Base-by-base conservation (phyloP, 2,888 invertebrate genomes). In the Toxonevra muliebris region DNA sequence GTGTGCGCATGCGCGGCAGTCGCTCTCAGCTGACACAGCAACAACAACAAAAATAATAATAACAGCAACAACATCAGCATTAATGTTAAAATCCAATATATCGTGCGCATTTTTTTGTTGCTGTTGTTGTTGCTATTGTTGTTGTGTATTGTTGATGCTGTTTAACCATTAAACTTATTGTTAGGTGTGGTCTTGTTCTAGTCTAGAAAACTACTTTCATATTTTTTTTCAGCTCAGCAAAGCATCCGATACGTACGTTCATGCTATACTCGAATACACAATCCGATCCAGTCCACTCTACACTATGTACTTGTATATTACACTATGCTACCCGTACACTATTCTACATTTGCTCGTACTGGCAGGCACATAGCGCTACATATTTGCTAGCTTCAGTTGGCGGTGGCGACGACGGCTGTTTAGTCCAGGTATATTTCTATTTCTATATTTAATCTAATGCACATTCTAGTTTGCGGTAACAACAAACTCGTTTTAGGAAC, bases 161-260 rank as follows among this genome's bases (percentile, higher is more conserved):
- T 55, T 17, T 30, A 48, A 19, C 45, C 19, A 61, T 57, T 57
- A 69, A 76, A 74, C 76, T 71, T 69, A 73, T 74, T 74, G 74
- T 76, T 76, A 80, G 80, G 80, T 80, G 80, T 80, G 80, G 79
- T 79, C 80, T 78, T 77, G 79, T 80, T 80, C 80, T 78, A 77
- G 77, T 80, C 79, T 77, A 78, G 76, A 78, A 78, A 80, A 80
- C 80, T 80, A 80, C 80, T 80, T 80, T 80, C 80, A 80, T 80
- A 80, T 80, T 80, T 78, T 70, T n/a, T 62, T 72, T 15, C 53
- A n/a, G 19, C 53, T 17, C 3, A 66, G 61, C 66, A 66, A 57
- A 61, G 60, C 66, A 66, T 66, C 61, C 66, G 66, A 61, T 66
- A 61, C 65, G 60, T 60, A 60, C 53, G 43, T 55, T 43, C 43